A percentile compares a stretch with the other conserved stretches of the same genome.
Evolutionary conservation across 64 coral and sea anemone species (phyloP).

Genomic region (Acropora tenuis): DNA sequence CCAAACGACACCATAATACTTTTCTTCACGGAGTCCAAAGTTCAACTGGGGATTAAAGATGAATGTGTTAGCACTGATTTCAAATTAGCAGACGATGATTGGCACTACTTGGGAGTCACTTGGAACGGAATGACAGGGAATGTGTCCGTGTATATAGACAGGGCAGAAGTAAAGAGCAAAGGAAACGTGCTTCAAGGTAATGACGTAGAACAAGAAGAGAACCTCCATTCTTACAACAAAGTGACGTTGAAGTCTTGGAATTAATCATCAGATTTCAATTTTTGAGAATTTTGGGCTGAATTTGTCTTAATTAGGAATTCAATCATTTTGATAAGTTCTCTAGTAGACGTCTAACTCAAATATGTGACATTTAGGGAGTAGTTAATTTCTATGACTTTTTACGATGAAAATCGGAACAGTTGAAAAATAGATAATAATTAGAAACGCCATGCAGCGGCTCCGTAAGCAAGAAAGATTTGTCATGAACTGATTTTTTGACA

Average conservation of each 20-base stretch:
- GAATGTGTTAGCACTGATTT: slow-evolving; percentile 31
- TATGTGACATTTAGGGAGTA: not conserved
- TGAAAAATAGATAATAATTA: not conserved
- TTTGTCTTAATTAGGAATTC: not conserved
- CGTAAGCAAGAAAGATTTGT: not conserved
- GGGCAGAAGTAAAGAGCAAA: not conserved
- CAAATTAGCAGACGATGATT: slow-evolving; percentile 49
- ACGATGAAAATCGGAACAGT: too few relatives aligned
- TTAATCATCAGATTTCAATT: slow-evolving; percentile 10
- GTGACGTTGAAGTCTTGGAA: not conserved
- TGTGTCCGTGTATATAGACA: slow-evolving; percentile 46
- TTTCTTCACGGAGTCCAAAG: slow-evolving; percentile 41
- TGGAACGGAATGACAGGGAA: slow-evolving; percentile 30
- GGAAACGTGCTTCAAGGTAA: slow-evolving; percentile 39
- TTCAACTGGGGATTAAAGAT: slow-evolving; percentile 39
- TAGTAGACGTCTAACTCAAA: not conserved
- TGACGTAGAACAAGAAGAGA: not conserved
- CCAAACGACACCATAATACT: slow-evolving; percentile 44
- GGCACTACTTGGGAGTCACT: slow-evolving; percentile 61
- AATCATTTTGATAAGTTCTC: not conserved
- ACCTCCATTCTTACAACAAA: slow-evolving; percentile 1
- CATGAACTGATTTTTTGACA: not conserved
- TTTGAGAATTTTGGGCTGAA: not conserved
- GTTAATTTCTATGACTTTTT: too few relatives aligned
- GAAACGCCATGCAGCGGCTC: not conserved